These are phyloP conservation scores for Sylvilagus floridanus DNA, from an alignment of 2,797 vertebrate species.

Conservation along the genomic window DNA sequence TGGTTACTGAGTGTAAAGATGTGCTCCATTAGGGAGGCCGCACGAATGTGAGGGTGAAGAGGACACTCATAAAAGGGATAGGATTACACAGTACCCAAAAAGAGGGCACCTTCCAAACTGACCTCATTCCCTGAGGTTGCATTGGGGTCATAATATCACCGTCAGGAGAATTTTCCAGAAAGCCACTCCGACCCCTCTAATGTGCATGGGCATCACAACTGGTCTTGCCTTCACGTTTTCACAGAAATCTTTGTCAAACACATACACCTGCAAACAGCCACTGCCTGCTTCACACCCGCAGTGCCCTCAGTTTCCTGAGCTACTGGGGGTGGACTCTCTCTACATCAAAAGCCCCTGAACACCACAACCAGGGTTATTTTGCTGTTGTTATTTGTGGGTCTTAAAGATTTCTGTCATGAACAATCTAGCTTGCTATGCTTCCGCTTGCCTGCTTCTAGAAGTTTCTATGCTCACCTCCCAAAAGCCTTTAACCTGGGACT, in stretches of 20 bases:
- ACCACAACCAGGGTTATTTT: not conserved
- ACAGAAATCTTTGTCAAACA: not conserved
- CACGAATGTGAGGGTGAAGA: conserved; percentile 39
- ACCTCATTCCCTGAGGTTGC: not conserved
- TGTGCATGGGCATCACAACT: not conserved
- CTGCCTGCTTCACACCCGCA: not conserved
- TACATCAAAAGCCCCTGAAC: not conserved
- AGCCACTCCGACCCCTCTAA: not conserved
- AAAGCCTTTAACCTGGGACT: not conserved
- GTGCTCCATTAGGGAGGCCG: conserved; percentile 53
- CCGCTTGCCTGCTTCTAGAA: not conserved
- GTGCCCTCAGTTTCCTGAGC: not conserved
- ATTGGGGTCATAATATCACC: not conserved
- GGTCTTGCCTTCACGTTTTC: not conserved
- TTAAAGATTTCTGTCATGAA: not conserved
- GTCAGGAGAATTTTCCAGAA: conserved; percentile 47
- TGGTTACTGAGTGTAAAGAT: not conserved
- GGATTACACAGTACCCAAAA: conserved; percentile 7
- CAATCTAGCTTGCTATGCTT: not conserved
- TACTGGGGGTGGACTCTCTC: not conserved
- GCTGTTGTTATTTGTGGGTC: not conserved
- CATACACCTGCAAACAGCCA: not conserved
- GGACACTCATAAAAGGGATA: conserved; percentile 20
- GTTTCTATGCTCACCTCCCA: not conserved
- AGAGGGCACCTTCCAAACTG: not conserved